Conservation (phyloP, 2,888 invertebrate genomes). For the Neoascia interrupta region DNA sequence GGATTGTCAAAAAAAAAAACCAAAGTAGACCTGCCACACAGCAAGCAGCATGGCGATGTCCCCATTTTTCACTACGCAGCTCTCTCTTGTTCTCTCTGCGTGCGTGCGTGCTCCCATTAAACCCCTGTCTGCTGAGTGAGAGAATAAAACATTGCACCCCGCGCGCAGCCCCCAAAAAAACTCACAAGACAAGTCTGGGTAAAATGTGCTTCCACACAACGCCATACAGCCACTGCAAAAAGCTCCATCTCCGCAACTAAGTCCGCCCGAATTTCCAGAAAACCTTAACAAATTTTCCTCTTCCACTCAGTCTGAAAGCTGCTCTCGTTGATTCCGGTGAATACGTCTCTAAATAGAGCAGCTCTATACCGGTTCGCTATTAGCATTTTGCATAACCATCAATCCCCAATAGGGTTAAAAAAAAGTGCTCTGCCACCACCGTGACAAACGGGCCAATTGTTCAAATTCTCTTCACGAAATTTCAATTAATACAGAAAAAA, state of each 20-base stretch:
- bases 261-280: constrained; percentile 33
- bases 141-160: neutral
- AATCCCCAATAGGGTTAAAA: constrained; percentile 28
- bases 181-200: neutral
- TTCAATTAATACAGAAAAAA: neutral
- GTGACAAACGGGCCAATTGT: neutral
- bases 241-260: constrained; percentile 12
- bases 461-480: too few relatives aligned
- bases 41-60: constrained; percentile 39
- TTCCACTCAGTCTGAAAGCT: constrained; percentile 59
- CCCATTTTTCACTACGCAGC: constrained; percentile 31
- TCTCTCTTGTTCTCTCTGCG: constrained; percentile 9
- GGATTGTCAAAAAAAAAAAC: constrained; percentile 30
- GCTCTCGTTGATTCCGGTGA: constrained; percentile 64
- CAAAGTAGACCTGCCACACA: constrained; percentile 62
- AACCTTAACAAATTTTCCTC: constrained; percentile 30
- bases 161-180: neutral
- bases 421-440: constrained; percentile 1
- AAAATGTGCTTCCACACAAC: constrained; percentile 10
- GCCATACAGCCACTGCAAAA: constrained; percentile 12
- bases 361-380: constrained; percentile 55
- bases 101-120: neutral
- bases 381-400: constrained; percentile 57
- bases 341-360: constrained; percentile 55
- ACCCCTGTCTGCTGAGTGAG: too few relatives aligned